Percentiles rank a stretch among this genome's conserved stretches.
Conservation (phyloP, 2,797 vertebrate genomes). For the Scyliorhinus canicula region DNA sequence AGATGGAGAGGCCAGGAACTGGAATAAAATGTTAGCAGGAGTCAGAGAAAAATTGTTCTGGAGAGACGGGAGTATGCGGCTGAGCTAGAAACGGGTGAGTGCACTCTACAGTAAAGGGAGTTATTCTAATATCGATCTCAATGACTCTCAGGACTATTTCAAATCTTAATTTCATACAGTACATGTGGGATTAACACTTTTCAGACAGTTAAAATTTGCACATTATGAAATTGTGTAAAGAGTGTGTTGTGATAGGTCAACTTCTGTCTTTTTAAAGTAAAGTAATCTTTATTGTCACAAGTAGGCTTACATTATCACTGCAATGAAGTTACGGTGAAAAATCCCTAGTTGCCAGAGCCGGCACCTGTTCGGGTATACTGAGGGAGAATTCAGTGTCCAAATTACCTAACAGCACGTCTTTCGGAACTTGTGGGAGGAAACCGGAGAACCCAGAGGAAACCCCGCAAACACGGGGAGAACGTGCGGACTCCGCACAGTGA, state of each 20-base stretch:
- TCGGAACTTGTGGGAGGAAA: too few relatives aligned
- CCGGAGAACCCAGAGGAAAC: too few relatives aligned
- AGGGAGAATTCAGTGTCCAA: too few relatives aligned
- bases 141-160: neutral
- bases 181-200: neutral
- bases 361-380: too few relatives aligned
- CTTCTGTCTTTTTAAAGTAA: too few relatives aligned
- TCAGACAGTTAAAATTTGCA: neutral
- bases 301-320: too few relatives aligned
- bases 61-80: neutral
- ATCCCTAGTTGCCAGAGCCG: too few relatives aligned
- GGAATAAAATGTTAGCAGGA: neutral
- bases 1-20: neutral
- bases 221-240: neutral
- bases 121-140: neutral
- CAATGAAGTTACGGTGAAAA: too few relatives aligned
- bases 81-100: neutral
- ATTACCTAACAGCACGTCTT: too few relatives aligned
- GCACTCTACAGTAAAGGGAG: neutral
- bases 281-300: too few relatives aligned
- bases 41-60: neutral
- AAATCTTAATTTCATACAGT: neutral
- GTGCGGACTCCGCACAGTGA: too few relatives aligned
- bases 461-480: too few relatives aligned
- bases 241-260: neutral